Conservation (phyloP, 2,888 invertebrate genomes). For the Exephanes ischioxanthus region DNA sequence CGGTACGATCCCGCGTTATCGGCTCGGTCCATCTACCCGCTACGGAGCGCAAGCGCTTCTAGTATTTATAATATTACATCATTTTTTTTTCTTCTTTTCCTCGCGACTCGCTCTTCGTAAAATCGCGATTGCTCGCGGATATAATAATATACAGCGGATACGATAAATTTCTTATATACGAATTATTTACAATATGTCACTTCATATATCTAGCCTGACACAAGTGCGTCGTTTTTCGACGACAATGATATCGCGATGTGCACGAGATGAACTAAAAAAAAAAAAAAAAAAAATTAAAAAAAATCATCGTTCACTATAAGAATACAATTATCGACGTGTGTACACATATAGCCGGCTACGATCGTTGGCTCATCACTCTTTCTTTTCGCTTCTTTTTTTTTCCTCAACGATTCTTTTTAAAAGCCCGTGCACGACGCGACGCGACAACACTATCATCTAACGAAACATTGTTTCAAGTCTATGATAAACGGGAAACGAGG, state of each 20-base stretch:
- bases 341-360: slow-evolving; percentile 23
- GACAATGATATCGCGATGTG: slow-evolving; percentile 68
- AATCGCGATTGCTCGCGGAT: slow-evolving; percentile 50
- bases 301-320: slow-evolving; percentile 12
- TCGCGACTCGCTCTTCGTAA: slow-evolving; percentile 15
- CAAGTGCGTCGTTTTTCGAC: slow-evolving; percentile 70
- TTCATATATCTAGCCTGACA: slow-evolving; percentile 74
- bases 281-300: neutral
- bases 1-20: neutral
- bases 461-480: slow-evolving; percentile 69
- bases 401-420: slow-evolving; percentile 13
- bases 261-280: slow-evolving; percentile 50
- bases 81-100: neutral
- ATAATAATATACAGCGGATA: slow-evolving; percentile 70
- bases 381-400: neutral
- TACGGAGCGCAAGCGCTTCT: slow-evolving; percentile 28
- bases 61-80: slow-evolving; percentile 25
- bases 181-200: slow-evolving; percentile 80
- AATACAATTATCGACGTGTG: slow-evolving; percentile 25
- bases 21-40: slow-evolving; percentile 6
- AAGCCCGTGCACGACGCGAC: slow-evolving; percentile 63
- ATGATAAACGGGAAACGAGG: slow-evolving; percentile 79
- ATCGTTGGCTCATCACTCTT: neutral
- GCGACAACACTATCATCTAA: slow-evolving; percentile 74
- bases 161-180: slow-evolving; percentile 71